Base-by-base conservation (phyloP, 2,797 vertebrate species). In the Syndactyla subalaris region DNA sequence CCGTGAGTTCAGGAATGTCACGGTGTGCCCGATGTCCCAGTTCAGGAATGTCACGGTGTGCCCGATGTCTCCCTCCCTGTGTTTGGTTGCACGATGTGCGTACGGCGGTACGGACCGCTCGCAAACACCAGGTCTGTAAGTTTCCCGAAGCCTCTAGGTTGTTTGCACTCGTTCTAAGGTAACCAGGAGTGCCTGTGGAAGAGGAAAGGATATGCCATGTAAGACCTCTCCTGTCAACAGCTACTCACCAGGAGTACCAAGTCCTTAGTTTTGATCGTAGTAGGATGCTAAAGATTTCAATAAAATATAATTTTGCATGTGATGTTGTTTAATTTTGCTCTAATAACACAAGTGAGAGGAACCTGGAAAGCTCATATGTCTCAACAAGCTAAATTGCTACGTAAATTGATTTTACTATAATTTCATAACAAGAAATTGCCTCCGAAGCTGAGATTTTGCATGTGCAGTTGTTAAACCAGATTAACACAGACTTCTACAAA, bases 51-150 rank as follows among this genome's bases (percentile, higher is more conserved):
- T 38, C 38, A 38, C 38, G 38, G 38, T 38, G 38, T 38, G 4
- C 5, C 15, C 16, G 4, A 2, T 30, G 1, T 24, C 19, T 55
- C 2, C 0, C 4, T 39, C 17, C 26, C 7, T 36, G 32, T 12
- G 3, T 30, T 26, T 16, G 19, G 27, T 36, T 14, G 2, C 3
- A 3, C 2, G 12, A 3, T 24, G 5, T 1, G 11, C 17, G 4
- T 22, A 1, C 21, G 1, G 3, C 3, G 1, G 30, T 9, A 3
- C 0, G 3, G 17, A 3, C 14, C 43, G 9, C 26, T 58, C 51
- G 59, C 46, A 17, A 16, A 20, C 6, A 5, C 10, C 7, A 14
- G 8, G 27, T 54, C 54, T 46, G 0, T 6, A n/a, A 20, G 26
- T 59, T 73, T 29, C 9, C 26, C 12, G 4, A 29, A 72, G 46